Evolutionary conservation across 1,140 invertebrate species (phyloP).

Genomic region (Globodera rostochiensis): DNA sequence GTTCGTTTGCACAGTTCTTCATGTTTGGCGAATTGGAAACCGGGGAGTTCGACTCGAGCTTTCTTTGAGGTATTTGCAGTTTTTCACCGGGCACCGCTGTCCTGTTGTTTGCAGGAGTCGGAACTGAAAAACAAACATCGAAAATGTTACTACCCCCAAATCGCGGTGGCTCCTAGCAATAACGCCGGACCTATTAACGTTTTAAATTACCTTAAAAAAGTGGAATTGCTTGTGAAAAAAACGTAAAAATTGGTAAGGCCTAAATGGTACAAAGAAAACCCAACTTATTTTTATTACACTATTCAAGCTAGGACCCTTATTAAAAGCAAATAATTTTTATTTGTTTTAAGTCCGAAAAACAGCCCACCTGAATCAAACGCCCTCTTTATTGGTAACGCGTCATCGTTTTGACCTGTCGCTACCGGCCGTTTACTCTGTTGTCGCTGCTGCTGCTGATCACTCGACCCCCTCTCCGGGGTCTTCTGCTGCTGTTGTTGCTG

Average conservation of each 20-base stretch:
- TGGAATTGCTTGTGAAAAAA: no score
- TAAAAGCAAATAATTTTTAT: no score
- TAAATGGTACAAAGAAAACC: no score
- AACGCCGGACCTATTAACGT: no score
- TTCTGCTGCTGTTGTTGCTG: constrained; percentile 7
- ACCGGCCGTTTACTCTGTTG: not conserved
- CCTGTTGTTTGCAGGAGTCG: not conserved
- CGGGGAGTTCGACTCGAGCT: not conserved
- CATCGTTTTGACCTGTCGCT: not conserved
- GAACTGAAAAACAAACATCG: not conserved
- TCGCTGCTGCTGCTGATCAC: constrained; percentile 3
- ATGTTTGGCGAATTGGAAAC: not conserved
- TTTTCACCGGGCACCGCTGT: not conserved
- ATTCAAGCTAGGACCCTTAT: no score
- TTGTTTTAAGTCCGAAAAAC: not conserved
- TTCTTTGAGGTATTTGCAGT: not conserved
- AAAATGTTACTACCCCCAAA: no score
- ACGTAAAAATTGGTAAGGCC: no score
- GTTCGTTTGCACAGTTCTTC: not conserved
- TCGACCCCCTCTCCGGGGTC: not conserved
- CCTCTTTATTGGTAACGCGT: not conserved
- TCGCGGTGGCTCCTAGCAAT: no score
- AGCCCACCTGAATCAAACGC: not conserved
- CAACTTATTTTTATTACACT: no score
- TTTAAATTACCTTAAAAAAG: no score